These are phyloP conservation scores for Chaetura pelagica DNA, from an alignment of 2,113 vertebrate species.

Conservation along the genomic window DNA sequence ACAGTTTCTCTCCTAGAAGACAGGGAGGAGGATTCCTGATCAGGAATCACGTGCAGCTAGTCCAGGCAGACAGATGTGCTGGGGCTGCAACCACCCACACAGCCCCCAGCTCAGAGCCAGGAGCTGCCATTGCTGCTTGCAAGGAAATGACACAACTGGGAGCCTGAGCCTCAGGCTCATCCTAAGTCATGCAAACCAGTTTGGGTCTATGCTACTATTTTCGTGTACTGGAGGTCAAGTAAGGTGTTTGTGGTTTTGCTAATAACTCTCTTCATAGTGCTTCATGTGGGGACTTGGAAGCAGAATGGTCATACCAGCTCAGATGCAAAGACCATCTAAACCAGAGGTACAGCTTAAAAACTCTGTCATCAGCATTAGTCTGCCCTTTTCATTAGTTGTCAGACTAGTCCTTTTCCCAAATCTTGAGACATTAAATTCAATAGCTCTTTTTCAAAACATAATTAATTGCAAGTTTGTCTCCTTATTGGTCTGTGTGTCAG, in stretches of 20 bases:
- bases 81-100: rapidly evolving
- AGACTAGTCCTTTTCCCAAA: not conserved
- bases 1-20: not conserved
- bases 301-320: not conserved
- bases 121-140: not conserved
- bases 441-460: not conserved
- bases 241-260: not conserved
- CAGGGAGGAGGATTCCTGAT: not conserved
- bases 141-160: not conserved
- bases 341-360: not conserved
- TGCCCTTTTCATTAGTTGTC: not conserved
- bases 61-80: not conserved
- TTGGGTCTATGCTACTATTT: not conserved
- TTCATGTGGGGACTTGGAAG: not conserved
- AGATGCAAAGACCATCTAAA: not conserved
- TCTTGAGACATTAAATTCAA: not conserved
- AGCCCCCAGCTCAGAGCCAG: rapidly evolving
- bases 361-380: not conserved
- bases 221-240: not conserved
- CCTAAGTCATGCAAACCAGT: not conserved
- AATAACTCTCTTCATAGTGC: not conserved
- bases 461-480: not conserved
- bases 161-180: not conserved
- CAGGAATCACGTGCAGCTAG: not conserved
- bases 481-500: not conserved